Evolutionary conservation across 2,797 vertebrate genomes (phyloP), one percentile per base, ranked within the genome.

Genomic region (Coilia nasus): DNA sequence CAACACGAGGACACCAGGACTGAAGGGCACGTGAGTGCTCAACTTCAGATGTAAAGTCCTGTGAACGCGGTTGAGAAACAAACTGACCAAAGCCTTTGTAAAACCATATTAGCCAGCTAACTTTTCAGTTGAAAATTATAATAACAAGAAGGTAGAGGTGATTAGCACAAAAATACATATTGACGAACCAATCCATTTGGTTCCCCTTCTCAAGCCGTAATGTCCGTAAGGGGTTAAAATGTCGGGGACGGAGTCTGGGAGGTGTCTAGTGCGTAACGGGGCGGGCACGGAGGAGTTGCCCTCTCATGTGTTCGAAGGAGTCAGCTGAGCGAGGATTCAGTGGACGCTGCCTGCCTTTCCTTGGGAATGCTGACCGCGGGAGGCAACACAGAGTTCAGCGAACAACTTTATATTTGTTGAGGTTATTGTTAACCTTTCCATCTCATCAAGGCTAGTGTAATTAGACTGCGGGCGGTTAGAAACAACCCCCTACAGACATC

Each of bases 301-400:
- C 81, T 87, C 89, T 87, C 86, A 87, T 89, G 89, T 82, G 86
- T 86, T 84, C 81, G 88, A 85, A 81, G 82, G 71, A 88, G 87
- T 88, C 87, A 89, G 89, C 89, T 89, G 90, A 89, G 89, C 85
- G 12, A 62, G 82, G 85, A 31, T 86, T 86, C 81, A 83, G 86
- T 71, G 85, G 81, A 87, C 88, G 87, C 75, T 28, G 84, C 83
- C 84, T 41, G 86, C 59, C 82, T 81, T 83, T 83, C 81, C 57
- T 78, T 67, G 59, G 86, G 75, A 82, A 86, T 86, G 84, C 80
- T 35, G 84, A 86, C 62, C 82, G 14, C 82, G 82, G 44, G 57
- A 47, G 81, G 83, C 54, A 78, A 78, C 62, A 67, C 56, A 84
- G 83, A 87, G 81, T 82, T 82, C 28, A 47, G 80, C 80, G 62